Evolutionary conservation across 2,888 invertebrate species (phyloP).

Genomic region (Caprella mutica): DNA sequence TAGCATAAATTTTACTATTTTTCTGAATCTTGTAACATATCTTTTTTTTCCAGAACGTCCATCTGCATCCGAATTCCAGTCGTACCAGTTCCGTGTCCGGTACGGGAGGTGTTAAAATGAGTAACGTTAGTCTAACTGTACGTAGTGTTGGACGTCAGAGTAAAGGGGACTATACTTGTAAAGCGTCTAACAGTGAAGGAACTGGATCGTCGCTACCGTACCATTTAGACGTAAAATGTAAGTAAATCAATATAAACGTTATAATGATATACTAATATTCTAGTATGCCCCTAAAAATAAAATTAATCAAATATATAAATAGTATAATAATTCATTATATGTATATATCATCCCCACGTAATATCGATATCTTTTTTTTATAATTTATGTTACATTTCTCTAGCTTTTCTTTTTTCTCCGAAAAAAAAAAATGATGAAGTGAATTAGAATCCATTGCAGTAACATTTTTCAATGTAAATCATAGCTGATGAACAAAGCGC

Average conservation of each 20-base stretch:
- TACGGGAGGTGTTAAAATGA: conserved; percentile 17
- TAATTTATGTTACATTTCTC: background rate
- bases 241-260: conserved; percentile 7
- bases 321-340: background rate
- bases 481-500: too few relatives aligned
- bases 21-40: too few relatives aligned
- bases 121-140: conserved; percentile 25
- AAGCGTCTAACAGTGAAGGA: conserved; percentile 26
- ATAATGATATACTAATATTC: too few relatives aligned
- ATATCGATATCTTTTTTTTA: conserved; percentile 1
- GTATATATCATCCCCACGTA: background rate
- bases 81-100: conserved; percentile 1
- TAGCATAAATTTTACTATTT: too few relatives aligned
- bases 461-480: too few relatives aligned
- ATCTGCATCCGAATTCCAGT: conserved; percentile 19
- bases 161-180: conserved; percentile 27
- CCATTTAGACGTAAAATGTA: conserved; percentile 27
- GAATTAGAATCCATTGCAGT: too few relatives aligned
- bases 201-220: conserved; percentile 23
- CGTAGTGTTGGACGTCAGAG: conserved; percentile 23
- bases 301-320: conserved; percentile 6
- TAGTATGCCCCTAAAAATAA: background rate
- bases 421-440: too few relatives aligned
- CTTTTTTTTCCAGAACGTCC: conserved; percentile 19
- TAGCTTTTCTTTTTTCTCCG: background rate